Base-by-base conservation (phyloP, 2,113 vertebrate species). In the Thalassoma bifasciatum region DNA sequence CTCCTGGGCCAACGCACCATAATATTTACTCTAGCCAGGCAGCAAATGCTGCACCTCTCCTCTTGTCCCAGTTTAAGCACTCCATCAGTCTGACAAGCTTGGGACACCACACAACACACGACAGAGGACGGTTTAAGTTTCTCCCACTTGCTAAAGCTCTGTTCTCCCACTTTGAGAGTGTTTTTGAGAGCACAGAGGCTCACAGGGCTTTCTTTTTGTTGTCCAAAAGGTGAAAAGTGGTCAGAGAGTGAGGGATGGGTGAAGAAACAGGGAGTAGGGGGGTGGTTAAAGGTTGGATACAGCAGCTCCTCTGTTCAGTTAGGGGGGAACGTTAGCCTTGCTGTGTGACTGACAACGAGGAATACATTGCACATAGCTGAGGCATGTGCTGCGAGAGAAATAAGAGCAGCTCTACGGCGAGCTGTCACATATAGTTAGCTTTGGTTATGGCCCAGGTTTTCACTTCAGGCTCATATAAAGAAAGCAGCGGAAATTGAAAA, bases 1-100 rank as follows among this genome's bases (percentile, higher is more conserved):
- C 75, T 81, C 82, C 75, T 75, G 63, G 40, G 71, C 79, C 84
- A 77, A 66, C 47, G 36, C 69, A 14, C 81, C 83, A 90, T 89
- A 93, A 92, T 92, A 93, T 93, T 93, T 92, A 92, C 91, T 89
- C 79, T 85, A 78, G 66, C 81, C 87, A 88, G 46, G 57, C 84
- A 87, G 80, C 68, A 60, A 85, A 78, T 71, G 84, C 86, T 79
- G 84, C 82, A 87, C 61, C 75, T 82, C 75, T 73, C 66, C 79
- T 77, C 75, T 50, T 46, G 77, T 85, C 81, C 83, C 70, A 77
- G 56, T 86, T 89, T 71, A 87, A 84, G 86, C 88, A 86, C 80
- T 91, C 85, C 72, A 87, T 92, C 90, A 89, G 82, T 36, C 75
- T 88, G 92, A 91, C 90, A 93, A 83, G 82, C 83, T 76, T 56